Percentiles rank a stretch among this genome's conserved stretches.
These are phyloP conservation scores for Pollenia angustigena DNA, from an alignment of 2,888 invertebrate genomes.

Conservation along the genomic window DNA sequence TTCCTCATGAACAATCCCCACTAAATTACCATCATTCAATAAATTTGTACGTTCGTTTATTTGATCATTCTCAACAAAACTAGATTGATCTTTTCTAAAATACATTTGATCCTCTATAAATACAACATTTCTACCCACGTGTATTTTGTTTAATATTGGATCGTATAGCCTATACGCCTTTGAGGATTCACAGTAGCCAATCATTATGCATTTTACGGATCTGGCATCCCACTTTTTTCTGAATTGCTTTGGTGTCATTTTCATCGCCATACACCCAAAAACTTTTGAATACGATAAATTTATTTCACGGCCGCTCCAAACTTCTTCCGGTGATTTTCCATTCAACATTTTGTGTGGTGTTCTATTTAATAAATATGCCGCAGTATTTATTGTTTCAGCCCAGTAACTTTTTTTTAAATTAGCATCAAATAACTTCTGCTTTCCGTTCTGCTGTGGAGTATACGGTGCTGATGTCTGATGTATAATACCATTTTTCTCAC, in stretches of 20 bases:
- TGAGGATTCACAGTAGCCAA: constrained; percentile 1
- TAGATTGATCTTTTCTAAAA: constrained; percentile 3
- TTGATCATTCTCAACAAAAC: neutral
- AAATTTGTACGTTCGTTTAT: neutral
- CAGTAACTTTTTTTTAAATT: neutral
- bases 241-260: constrained; percentile 18
- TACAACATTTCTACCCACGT: constrained; percentile 30
- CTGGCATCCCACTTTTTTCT: constrained; percentile 44
- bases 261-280: constrained; percentile 38
- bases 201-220: constrained; percentile 35
- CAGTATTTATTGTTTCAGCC: neutral
- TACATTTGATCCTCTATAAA: constrained; percentile 45
- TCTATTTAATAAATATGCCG: constrained; percentile 24
- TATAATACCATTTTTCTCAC: constrained; percentile 20
- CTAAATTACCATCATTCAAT: neutral
- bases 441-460: constrained; percentile 29
- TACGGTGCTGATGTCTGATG: too few species aligned
- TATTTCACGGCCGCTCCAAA: neutral
- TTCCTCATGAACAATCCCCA: neutral
- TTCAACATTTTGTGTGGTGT: neutral
- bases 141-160: neutral
- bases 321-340: constrained; percentile 38
- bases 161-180: constrained; percentile 27
- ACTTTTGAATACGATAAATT: constrained; percentile 35
- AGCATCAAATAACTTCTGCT: constrained; percentile 22